These are phyloP conservation scores for Mionectes macconnelli DNA, from an alignment of 2,113 vertebrate species.

Conservation along the genomic window DNA sequence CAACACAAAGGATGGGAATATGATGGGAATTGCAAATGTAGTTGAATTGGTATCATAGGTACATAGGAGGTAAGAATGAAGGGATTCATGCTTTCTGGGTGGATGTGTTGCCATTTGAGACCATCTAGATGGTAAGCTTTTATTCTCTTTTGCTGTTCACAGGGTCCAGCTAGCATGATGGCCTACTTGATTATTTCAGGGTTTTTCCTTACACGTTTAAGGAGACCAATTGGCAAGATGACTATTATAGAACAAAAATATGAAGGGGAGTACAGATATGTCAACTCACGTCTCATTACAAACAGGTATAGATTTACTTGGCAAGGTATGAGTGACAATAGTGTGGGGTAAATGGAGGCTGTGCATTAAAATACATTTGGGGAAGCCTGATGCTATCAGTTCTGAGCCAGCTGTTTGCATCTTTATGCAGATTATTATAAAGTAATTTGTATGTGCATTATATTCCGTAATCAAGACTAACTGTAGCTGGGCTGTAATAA, in stretches of 20 bases:
- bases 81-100: background rate
- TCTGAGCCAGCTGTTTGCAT: background rate
- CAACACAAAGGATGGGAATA: background rate
- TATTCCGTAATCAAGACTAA: background rate
- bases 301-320: constrained; percentile 82
- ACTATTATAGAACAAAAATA: constrained; percentile 91
- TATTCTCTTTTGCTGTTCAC: background rate
- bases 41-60: background rate
- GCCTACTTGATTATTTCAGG: constrained; percentile 94
- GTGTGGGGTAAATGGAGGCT: background rate
- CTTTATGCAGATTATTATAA: background rate
- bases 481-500: background rate
- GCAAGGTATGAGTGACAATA: background rate
- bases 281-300: constrained; percentile 97
- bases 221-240: constrained; percentile 97
- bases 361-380: background rate
- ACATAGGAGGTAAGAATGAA: background rate
- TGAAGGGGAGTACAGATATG: constrained; percentile 95
- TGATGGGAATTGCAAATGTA: background rate
- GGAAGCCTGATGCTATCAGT: background rate
- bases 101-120: background rate
- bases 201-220: constrained; percentile 89
- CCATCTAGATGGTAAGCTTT: background rate
- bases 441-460: background rate
- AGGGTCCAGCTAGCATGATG: constrained; percentile 96